Conservation (phyloP, 2,113 vertebrate genomes). For the Grammomys surdaster region DNA sequence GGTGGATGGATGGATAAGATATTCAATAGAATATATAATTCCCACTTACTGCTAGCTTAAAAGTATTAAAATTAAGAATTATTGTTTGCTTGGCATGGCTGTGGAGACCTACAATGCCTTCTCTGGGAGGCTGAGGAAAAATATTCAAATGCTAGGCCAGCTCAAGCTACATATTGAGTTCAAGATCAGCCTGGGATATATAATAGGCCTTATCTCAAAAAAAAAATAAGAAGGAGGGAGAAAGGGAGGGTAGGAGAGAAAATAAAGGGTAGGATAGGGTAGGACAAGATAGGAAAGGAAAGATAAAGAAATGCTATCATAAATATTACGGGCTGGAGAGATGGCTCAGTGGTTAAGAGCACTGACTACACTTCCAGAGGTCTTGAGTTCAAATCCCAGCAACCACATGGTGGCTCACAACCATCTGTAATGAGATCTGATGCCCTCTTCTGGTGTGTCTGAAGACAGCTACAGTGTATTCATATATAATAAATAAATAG, state of each 20-base stretch:
- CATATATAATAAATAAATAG: no score
- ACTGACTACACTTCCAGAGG: no score
- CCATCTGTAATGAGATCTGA: no score
- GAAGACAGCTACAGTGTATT: no score
- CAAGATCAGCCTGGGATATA: not conserved
- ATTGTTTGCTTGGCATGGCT: not conserved
- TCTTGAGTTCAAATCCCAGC: no score
- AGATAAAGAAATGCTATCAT: not conserved
- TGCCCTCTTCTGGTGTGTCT: no score
- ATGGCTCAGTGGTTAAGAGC: no score
- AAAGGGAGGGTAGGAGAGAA: not conserved
- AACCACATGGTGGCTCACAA: no score
- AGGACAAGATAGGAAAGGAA: not conserved
- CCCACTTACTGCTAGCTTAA: not conserved
- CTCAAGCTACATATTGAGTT: not conserved
- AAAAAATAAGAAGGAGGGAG: not conserved
- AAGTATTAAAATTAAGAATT: conserved; percentile 31
- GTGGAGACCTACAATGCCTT: not conserved
- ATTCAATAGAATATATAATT: not conserved
- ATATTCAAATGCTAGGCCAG: not conserved
- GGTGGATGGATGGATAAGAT: not conserved
- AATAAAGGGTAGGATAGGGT: not conserved
- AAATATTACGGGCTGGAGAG: not conserved
- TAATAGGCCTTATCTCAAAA: not conserved
- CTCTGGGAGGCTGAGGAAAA: not conserved